Percentiles rank a stretch among this genome's conserved stretches.
Conservation (phyloP, 2,797 vertebrate species). For the Chaunax sp. region DNA sequence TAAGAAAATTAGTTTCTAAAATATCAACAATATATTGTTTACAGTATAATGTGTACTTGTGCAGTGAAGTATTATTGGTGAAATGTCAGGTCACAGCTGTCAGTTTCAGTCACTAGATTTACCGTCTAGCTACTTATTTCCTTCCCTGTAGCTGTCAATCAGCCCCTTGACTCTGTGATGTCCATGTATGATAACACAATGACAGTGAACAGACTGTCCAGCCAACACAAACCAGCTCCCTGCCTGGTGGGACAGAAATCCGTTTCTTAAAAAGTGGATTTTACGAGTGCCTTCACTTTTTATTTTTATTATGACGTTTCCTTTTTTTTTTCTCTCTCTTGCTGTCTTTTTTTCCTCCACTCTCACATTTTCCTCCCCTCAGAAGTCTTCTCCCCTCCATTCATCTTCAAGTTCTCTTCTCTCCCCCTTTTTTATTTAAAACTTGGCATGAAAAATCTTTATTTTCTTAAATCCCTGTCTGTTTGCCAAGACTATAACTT, state of each 20-base stretch:
- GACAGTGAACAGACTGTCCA: slow-evolving; percentile 46
- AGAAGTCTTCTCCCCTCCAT: slow-evolving; percentile 41
- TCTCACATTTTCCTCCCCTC: slow-evolving; percentile 56
- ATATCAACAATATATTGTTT: too few species aligned
- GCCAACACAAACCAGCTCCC: slow-evolving; percentile 66
- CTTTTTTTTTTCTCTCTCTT: slow-evolving; percentile 7
- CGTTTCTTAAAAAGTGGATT: slow-evolving; percentile 61
- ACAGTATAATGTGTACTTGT: too few species aligned
- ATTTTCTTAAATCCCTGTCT: slow-evolving; percentile 37
- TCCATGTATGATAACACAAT: slow-evolving; percentile 23
- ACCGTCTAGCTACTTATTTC: neutral
- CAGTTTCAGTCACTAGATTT: neutral
- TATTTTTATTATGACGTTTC: slow-evolving; percentile 26
- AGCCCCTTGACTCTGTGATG: too few species aligned
- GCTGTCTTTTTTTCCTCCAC: slow-evolving; percentile 29
- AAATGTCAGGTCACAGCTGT: too few species aligned
- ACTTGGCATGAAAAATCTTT: slow-evolving; percentile 41
- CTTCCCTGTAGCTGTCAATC: too few species aligned
- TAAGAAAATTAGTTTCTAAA: too few species aligned
- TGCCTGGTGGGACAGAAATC: slow-evolving; percentile 45
- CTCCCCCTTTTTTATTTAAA: slow-evolving; percentile 20
- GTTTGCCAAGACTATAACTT: slow-evolving; percentile 56
- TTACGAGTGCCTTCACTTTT: slow-evolving; percentile 58
- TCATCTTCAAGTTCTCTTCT: slow-evolving; percentile 28
- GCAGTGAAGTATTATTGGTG: too few species aligned